A percentile compares a stretch with the other conserved stretches of the same genome.
phyloP scores from a whole-genome alignment of 2,888 invertebrate species.

The Netelia virgata region DNA sequence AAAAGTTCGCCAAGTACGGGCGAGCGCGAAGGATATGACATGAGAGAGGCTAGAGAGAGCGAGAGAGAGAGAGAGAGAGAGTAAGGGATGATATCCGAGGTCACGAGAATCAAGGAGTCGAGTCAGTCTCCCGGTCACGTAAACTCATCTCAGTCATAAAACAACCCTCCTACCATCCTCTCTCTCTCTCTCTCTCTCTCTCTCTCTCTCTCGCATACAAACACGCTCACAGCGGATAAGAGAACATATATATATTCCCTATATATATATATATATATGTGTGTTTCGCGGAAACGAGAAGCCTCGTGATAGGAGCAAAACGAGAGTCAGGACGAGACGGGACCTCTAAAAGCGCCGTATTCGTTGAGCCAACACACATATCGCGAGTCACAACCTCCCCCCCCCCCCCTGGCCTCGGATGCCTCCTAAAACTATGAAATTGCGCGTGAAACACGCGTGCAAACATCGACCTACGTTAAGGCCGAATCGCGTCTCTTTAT shows the following conservation, averaged over 20 bases:
- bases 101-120: conserved; percentile 55
- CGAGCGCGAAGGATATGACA: conserved; percentile 39
- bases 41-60: conserved; percentile 43
- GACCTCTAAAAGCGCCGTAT: conserved; percentile 18
- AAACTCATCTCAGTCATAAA: conserved; percentile 79
- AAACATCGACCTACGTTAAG: conserved; percentile 44
- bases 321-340: conserved; percentile 41
- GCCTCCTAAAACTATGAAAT: conserved; percentile 60
- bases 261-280: conserved; percentile 8
- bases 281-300: conserved; percentile 43
- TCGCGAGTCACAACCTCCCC: conserved; percentile 15
- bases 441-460: conserved; percentile 61
- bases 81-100: conserved; percentile 30
- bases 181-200: conserved; percentile 8
- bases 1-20: conserved; percentile 57
- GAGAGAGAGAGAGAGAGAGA: neutral
- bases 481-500: conserved; percentile 38
- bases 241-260: neutral
- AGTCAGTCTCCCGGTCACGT: conserved; percentile 80
- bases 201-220: conserved; percentile 27
- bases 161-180: conserved; percentile 69
- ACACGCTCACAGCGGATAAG: conserved; percentile 23
- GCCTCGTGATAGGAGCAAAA: conserved; percentile 39
- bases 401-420: conserved; percentile 1
- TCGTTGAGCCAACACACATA: conserved; percentile 46